phyloP scores from a whole-genome alignment of 92 coral and sea anemone genomes.

The Diadumene lineata region DNA sequence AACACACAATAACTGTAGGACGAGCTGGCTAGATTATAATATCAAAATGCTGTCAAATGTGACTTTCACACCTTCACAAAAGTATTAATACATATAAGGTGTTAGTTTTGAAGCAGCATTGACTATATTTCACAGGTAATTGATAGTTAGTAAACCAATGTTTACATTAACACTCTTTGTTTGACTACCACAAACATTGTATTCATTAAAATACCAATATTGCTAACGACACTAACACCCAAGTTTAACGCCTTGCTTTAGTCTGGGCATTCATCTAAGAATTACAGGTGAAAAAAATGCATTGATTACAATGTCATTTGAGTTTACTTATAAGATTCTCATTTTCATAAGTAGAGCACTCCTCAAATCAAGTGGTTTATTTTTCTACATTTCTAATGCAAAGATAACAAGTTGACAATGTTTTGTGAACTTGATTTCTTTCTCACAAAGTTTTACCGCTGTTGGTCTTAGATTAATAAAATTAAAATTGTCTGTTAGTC shows the following conservation, averaged over 20 bases:
- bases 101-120: not conserved
- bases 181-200: not conserved
- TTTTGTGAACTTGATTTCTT: no score
- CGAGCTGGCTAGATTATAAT: not conserved
- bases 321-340: no score
- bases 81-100: not conserved
- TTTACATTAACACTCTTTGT: not conserved
- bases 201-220: not conserved
- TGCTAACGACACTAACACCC: no score
- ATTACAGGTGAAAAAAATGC: no score
- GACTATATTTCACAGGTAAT: not conserved
- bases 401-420: not conserved
- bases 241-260: no score
- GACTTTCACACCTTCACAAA: not conserved
- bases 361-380: no score
- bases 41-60: not conserved
- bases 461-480: not conserved
- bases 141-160: not conserved
- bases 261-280: no score
- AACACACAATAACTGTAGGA: not conserved
- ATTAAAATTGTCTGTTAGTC: not conserved
- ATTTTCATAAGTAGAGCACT: no score
- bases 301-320: no score
- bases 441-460: not conserved
- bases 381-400: not conserved